Base-by-base conservation (phyloP, 1,140 invertebrate species). In the Drosophila gunungcola region DNA sequence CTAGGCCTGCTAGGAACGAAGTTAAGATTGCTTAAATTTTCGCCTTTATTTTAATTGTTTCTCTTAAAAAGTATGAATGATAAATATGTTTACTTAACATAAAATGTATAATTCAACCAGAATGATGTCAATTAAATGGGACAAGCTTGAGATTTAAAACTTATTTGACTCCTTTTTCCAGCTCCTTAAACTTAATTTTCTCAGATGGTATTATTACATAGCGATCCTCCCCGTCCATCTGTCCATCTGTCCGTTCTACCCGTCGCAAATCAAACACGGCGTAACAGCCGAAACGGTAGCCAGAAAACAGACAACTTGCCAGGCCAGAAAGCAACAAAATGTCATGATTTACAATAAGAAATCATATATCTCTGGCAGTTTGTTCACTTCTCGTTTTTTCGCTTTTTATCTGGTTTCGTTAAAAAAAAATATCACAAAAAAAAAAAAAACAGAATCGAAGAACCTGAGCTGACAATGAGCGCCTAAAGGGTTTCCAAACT, bases 331-430 rank as follows among this genome's bases (percentile, higher is more conserved):
- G 68, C 72, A 88, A 79, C 78, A 86, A 82, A 86, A 86, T 86
- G 82, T 86, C 83, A 86, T 86, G 79, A 86, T 86, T 86, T 82
- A 88, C 82, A 86, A 88, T 82, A 79, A 82, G 82, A 88, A 88
- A 88, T 86, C 83, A 77, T 83, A 79, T 84, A 80, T 85, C 61
- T 80, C 76, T 70, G 67, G 46, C 56, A 64, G 68, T 69, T 80
- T 65, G 62, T 79, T 65, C 49, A 75, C 43, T 79, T 64, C 41
- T 78, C 46, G 68, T 36, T 60, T 56, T 73, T 63, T 74, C 42
- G 41, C 27, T 58, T 58, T 74, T 75, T 73, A 64, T 64, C 62
- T 60, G 52, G 54, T 67, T 76, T 74, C 32, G 51, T 63, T 34
- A 58, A 78, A 55, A 42, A 67, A 78, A 45, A 25, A 38, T n/a